Conservation (phyloP, 2,888 invertebrate species). For the Chalcis sispes region DNA sequence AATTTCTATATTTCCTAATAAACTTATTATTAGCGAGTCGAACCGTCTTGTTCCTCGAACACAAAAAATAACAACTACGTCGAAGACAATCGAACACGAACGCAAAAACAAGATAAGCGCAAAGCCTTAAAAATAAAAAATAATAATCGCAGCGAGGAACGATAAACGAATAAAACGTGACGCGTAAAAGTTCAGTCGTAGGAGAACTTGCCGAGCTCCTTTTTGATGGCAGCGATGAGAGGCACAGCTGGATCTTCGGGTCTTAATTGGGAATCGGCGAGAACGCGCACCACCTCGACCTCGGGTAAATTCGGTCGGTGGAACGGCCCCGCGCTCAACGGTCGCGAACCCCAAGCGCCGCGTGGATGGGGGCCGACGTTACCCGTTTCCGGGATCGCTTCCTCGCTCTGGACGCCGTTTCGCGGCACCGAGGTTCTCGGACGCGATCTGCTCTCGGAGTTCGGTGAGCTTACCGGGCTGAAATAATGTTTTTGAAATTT, state of each 20-base stretch:
- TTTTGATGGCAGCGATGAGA: constrained; percentile 89
- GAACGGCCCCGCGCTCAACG: constrained; percentile 82
- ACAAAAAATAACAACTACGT: too few species aligned
- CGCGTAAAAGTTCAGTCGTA: constrained; percentile 58
- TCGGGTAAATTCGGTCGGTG: constrained; percentile 78
- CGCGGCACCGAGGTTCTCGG: constrained; percentile 65
- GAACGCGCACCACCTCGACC: constrained; percentile 78
- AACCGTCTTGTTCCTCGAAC: too few species aligned
- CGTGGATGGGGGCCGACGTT: constrained; percentile 65
- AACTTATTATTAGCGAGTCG: too few species aligned
- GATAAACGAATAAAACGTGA: too few species aligned
- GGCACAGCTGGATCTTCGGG: constrained; percentile 87
- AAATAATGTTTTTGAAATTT: too few species aligned
- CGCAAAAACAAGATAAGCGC: too few species aligned
- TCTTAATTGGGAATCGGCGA: constrained; percentile 79
- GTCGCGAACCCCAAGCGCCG: constrained; percentile 76
- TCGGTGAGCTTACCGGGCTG: constrained; percentile 47
- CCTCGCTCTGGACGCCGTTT: constrained; percentile 40
- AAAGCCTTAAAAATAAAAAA: too few species aligned
- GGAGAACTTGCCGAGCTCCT: constrained; percentile 78
- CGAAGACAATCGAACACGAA: too few species aligned
- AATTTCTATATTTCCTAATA: too few species aligned
- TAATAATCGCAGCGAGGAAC: too few species aligned
- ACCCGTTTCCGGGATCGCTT: constrained; percentile 64
- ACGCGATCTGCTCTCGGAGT: constrained; percentile 62